Conservation (phyloP, 1,140 invertebrate genomes). For the Hermetia illucens region DNA sequence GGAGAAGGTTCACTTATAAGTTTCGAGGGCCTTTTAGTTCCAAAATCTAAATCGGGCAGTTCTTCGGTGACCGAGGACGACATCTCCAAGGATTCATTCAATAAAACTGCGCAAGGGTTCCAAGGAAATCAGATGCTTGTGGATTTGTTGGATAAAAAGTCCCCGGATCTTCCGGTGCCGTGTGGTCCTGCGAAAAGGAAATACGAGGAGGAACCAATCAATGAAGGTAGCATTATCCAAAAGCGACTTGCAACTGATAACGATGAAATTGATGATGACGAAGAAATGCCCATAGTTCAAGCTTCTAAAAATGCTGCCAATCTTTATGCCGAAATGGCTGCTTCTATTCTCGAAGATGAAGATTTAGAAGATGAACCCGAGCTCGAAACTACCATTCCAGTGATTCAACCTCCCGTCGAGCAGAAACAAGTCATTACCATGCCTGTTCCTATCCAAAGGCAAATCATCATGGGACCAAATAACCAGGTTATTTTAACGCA, state of each 20-base stretch:
- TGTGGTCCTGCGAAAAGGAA: slow-evolving; percentile 28
- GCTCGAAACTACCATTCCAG: slow-evolving; percentile 15
- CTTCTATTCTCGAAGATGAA: slow-evolving; percentile 54
- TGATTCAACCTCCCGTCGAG: slow-evolving; percentile 1
- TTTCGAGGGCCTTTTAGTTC: slow-evolving; percentile 44
- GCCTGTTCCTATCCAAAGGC: slow-evolving; percentile 9
- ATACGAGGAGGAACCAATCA: slow-evolving; percentile 35
- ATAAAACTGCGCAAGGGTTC: slow-evolving; percentile 32
- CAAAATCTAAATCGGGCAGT: slow-evolving; percentile 37
- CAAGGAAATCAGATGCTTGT: slow-evolving; percentile 34
- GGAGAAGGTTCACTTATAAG: slow-evolving; percentile 45
- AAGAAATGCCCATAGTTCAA: slow-evolving; percentile 31
- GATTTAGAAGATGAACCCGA: slow-evolving; percentile 38
- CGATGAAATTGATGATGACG: slow-evolving; percentile 28
- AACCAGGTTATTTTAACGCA: slow-evolving; percentile 5
- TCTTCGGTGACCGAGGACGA: slow-evolving; percentile 34
- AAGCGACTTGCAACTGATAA: slow-evolving; percentile 36
- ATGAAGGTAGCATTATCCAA: slow-evolving; percentile 28
- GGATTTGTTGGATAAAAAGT: slow-evolving; percentile 48
- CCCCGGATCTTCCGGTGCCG: slow-evolving; percentile 9
- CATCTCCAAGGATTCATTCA: slow-evolving; percentile 38
- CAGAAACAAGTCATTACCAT: slow-evolving; percentile 9
- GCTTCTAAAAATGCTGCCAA: slow-evolving; percentile 57
- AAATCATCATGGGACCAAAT: slow-evolving; percentile 11
- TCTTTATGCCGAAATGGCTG: slow-evolving; percentile 51